Base-by-base conservation (phyloP, 2,888 invertebrate species). In the Agrochola lychnidis region DNA sequence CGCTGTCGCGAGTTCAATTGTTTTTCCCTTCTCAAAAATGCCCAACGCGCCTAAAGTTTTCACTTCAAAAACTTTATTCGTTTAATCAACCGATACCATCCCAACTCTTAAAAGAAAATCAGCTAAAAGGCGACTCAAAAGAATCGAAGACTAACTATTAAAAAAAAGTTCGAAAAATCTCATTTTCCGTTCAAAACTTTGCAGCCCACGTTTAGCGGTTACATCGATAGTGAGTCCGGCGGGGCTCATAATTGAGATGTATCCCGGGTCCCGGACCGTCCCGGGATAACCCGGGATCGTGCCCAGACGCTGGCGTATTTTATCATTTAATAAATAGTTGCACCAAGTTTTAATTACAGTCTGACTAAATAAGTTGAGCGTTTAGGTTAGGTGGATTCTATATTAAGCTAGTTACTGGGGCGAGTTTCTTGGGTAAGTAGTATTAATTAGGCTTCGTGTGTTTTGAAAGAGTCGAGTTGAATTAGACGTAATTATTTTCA, bases 301-400 rank as follows among this genome's bases (percentile, higher is more conserved):
- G 71, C 53, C 51, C 56, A 75, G 73, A 78, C 75, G 78, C 81
- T 53, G 36, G 53, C 51, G 84, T 83, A 87, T 83, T 78, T 86
- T 72, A 83, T 83, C 80, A 83, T 87, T 87, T 84, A 84, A 83
- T 86, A 83, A 83, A 83, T 86, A 86, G 64, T 83, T 84, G 80
- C 66, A 72, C 56, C 42, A 87, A 84, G 84, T 83, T 83, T 86
- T 87, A 83, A 87, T 79, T 87, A 86, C 64, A n/a, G 69, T 19
- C 69, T 83, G 14, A 40, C 42, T 30, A 70, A 69, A 71, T 57
- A 59, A 59, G 77, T 67, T 67, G 36, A 25, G 7, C 53, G 63
- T 71, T 85, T 85, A 81, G 45, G 4, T 7, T 77, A 45, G n/a
- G 48, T 42, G 25, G 36, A 56, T 76, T 1, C 10, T 59, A 30